Evolutionary conservation across 2,113 vertebrate species (phyloP).

Genomic region (Phyllopteryx taeniolatus): DNA sequence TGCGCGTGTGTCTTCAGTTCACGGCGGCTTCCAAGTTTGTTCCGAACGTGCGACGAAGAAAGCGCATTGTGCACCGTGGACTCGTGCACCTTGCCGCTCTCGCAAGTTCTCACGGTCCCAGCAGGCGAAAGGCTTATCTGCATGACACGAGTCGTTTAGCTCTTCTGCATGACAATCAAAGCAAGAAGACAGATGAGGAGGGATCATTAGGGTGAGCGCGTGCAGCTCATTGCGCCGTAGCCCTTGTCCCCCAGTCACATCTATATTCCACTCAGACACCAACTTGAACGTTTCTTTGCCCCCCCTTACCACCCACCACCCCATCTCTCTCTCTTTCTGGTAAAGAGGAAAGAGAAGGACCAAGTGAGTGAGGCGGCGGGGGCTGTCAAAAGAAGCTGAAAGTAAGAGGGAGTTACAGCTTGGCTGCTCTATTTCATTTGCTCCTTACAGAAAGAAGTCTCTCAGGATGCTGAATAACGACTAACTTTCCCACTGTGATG

Average conservation of each 20-base stretch:
- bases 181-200: background rate
- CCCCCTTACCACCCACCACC: background rate
- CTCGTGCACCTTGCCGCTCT: background rate
- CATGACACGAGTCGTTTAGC: slow-evolving; percentile 22
- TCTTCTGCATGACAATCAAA: slow-evolving; percentile 4
- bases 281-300: slow-evolving; percentile 74
- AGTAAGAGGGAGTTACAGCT: slow-evolving; percentile 37
- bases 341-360: slow-evolving; percentile 3
- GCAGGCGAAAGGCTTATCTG: slow-evolving; percentile 23
- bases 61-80: background rate
- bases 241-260: slow-evolving; percentile 69
- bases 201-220: slow-evolving; percentile 9
- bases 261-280: slow-evolving; percentile 78
- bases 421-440: slow-evolving; percentile 46
- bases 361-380: slow-evolving; percentile 2
- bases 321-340: background rate
- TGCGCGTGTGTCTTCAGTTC: background rate
- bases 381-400: slow-evolving; percentile 15
- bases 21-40: slow-evolving; percentile 39
- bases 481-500: slow-evolving; percentile 40
- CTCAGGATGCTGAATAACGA: slow-evolving; percentile 51
- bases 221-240: slow-evolving; percentile 58
- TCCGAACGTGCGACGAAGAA: slow-evolving; percentile 4
- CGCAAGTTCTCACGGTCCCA: slow-evolving; percentile 20
- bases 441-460: slow-evolving; percentile 10